Percentiles rank a stretch among this genome's conserved stretches.
phyloP scores from a whole-genome alignment of 2,797 vertebrate species.

The Champsocephalus gunnari region DNA sequence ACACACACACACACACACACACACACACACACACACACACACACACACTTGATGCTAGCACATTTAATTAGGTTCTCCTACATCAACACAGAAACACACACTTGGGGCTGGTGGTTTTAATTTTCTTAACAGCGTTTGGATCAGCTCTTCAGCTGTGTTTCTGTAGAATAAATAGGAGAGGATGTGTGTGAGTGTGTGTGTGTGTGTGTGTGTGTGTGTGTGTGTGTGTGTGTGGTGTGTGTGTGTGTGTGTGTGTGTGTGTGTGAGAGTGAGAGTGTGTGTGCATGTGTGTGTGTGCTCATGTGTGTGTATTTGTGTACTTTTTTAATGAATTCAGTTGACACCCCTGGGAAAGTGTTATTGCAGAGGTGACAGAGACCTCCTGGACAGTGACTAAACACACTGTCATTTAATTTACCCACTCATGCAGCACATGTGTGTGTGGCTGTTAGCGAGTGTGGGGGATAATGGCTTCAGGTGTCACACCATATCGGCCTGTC shows the following conservation, averaged over 20 bases:
- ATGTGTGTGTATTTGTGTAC: slow-evolving; percentile 28
- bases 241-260: too few relatives aligned
- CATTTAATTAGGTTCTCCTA: slow-evolving; percentile 64
- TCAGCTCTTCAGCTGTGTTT: slow-evolving; percentile 34
- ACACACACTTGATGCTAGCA: slow-evolving; percentile 23
- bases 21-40: background rate
- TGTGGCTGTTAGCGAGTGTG: slow-evolving; percentile 26
- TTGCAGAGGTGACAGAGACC: slow-evolving; percentile 71
- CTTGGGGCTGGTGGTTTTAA: slow-evolving; percentile 26
- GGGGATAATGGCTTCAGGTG: slow-evolving; percentile 72
- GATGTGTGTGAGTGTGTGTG: background rate
- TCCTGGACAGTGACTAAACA: slow-evolving; percentile 74
- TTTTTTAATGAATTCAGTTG: slow-evolving; percentile 73
- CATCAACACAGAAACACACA: slow-evolving; percentile 45
- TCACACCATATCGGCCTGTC: slow-evolving; percentile 67
- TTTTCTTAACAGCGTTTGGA: slow-evolving; percentile 33
- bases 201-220: background rate
- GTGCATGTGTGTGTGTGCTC: slow-evolving; percentile 1
- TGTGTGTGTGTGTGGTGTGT: too few relatives aligned
- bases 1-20: slow-evolving; percentile 18
- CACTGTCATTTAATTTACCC: slow-evolving; percentile 62
- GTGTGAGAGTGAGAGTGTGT: too few relatives aligned
- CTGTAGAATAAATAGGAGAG: background rate
- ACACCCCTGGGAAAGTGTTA: slow-evolving; percentile 54
- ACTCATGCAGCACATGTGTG: slow-evolving; percentile 31